Evolutionary conservation across 2,888 invertebrate species (phyloP), one percentile per base, ranked within the genome.

Genomic region (Physocephala rufipes): DNA sequence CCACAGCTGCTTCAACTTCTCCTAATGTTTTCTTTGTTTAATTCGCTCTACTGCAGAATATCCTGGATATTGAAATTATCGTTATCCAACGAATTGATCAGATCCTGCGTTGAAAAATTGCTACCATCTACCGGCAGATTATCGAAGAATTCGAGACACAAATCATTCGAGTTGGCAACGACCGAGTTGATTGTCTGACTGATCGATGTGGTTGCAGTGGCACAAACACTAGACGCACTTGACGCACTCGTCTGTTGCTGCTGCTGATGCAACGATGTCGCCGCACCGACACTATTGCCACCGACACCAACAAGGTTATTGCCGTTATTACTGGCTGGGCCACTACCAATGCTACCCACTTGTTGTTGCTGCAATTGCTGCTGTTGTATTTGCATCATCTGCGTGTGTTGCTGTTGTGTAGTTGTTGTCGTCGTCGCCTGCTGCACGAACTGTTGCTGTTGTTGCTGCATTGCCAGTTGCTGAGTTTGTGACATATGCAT

Each of bases 121-220:
- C 90, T 90, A 73, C 92, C 90, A 85, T 95, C 94, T 78, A 92
- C 88, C 70, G 92, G 91, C 85, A 95, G 89, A 87, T 92, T 93
- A 85, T 95, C 95, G 74, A 95, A 89, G 87, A 95, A 94, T 88
- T 95, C 95, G 79, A 95, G 90, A 85, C 91, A 92, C 86, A 95
- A 93, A 86, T 95, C 93, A 74, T 83, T 83, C 74, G 82, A 81
- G 75, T 82, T 86, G 73, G 84, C 85, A 65, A 86, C 85, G 73
- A 86, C 85, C 61, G 85, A 86, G 77, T 82, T 86, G 72, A 86
- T 86, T 70, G 85, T 83, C 74, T 86, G 86, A 74, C 82, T 86
- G 59, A 86, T 85, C 9, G 87, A 82, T 53, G 84, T 79, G 65
- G 80, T 80, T 70, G 80, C 80, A 70, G 78, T 76, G 70, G 71